phyloP scores from a whole-genome alignment of 1,140 invertebrate species.

The Uloborus diversus region DNA sequence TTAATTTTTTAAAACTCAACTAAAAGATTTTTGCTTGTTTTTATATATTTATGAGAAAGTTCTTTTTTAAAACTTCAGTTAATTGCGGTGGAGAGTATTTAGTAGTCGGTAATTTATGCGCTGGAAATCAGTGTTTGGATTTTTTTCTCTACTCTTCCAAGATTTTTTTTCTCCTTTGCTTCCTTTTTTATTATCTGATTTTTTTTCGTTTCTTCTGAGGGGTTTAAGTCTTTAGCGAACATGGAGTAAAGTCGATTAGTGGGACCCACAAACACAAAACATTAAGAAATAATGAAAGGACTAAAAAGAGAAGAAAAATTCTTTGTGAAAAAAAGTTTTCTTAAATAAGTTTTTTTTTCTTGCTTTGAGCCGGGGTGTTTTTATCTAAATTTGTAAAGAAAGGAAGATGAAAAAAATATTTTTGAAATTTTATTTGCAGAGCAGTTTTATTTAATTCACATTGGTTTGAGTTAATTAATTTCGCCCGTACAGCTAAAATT shows the following conservation, averaged over 20 bases:
- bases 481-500: too few species aligned
- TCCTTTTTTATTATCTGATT: background rate
- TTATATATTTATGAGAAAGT: background rate
- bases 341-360: background rate
- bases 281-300: background rate
- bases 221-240: constrained; percentile 39
- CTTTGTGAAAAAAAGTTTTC: too few species aligned
- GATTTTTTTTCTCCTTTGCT: background rate
- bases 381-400: too few species aligned
- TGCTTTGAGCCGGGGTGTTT: too few species aligned
- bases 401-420: too few species aligned
- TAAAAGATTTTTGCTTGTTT: constrained; percentile 30
- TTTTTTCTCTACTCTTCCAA: background rate
- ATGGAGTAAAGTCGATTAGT: constrained; percentile 42
- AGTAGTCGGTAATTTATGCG: constrained; percentile 52
- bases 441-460: too few species aligned
- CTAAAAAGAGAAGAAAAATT: background rate
- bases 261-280: constrained; percentile 30
- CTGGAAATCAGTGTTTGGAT: constrained; percentile 48
- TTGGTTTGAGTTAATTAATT: too few species aligned
- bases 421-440: too few species aligned
- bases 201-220: constrained; percentile 17
- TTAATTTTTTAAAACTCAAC: constrained; percentile 29
- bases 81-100: constrained; percentile 51
- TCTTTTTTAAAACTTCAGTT: constrained; percentile 28